Base-by-base conservation (phyloP, 92 coral and sea anemone genomes). In the Anthopleura xanthogrammica region DNA sequence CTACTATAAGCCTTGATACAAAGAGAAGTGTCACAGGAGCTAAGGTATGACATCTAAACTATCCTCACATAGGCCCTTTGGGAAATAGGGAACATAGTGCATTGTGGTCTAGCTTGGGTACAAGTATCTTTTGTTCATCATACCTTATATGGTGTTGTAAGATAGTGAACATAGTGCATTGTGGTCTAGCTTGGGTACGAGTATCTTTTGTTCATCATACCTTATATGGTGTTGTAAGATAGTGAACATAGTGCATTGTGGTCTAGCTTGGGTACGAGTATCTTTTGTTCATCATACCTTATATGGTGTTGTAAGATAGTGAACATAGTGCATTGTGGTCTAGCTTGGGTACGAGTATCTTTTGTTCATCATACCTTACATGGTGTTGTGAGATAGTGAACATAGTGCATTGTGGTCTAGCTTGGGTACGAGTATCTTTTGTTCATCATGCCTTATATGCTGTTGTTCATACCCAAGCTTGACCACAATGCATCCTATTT, bases 1-100 rank as follows among this genome's bases (percentile, higher is more conserved):
- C 98, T 5, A 84, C 98, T 58, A 93, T 95, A 48, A 85, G 93
- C 74, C 86, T 95, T 74, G 98, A 94, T 79, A 92, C 92, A 73
- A 87, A 60, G 82, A 90, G 75, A 83, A 88, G 85, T 22, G 76
- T 95, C 16, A 88, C 90, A 58, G 94, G 95, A 12, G 72, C 98
- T n/a, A 91, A 90, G 96, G 98, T 95, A 55, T 10, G 85, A 56
- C 52, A 41, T 43, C 48, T 12, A 8, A 14, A n/a, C 12, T 8
- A 6, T 19, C 71, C 24, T 68, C 70, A 4, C 70, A 4, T 1
- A 19, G 70, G 5, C 50, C 50, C 64, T 19, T 64, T n/a, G 1
- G 5, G 2, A 64, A n/a, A 20, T 20, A n/a, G 29, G 13, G 36
- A 64, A 64, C 7, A n/a, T 8, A 20, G 41, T 22, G 73, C 41